Evolutionary conservation across 2,888 invertebrate genomes (phyloP).

Genomic region (Lasioglossum lativentre): DNA sequence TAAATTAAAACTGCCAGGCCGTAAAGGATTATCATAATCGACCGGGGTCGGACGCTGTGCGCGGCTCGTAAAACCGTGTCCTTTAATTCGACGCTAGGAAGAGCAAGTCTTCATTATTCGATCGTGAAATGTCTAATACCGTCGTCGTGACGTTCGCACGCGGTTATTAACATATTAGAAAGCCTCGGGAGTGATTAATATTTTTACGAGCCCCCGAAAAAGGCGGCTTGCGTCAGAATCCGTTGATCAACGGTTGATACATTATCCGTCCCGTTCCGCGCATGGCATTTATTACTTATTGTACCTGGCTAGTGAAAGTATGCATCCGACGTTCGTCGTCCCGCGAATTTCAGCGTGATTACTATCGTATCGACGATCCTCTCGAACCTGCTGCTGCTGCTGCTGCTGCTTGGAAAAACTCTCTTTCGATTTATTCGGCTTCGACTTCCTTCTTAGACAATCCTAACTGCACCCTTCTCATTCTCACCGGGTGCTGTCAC

Average conservation of each 20-base stretch:
- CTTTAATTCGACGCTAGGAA: constrained; percentile 38
- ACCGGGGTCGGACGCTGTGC: neutral
- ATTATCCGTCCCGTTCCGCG: constrained; percentile 59
- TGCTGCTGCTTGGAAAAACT: constrained; percentile 4
- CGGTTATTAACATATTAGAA: constrained; percentile 63
- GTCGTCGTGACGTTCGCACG: constrained; percentile 54
- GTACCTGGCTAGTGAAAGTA: constrained; percentile 51
- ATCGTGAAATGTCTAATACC: constrained; percentile 56
- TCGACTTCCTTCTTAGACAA: neutral
- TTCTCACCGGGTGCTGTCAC: neutral
- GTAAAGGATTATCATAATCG: constrained; percentile 30
- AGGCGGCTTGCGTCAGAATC: constrained; percentile 52
- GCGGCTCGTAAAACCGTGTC: constrained; percentile 32
- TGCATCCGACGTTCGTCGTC: constrained; percentile 15
- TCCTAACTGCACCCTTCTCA: neutral
- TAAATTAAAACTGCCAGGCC: constrained; percentile 29
- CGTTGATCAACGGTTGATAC: constrained; percentile 58
- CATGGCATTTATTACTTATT: constrained; percentile 64
- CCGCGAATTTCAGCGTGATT: constrained; percentile 52
- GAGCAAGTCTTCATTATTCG: constrained; percentile 52
- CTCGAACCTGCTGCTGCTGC: neutral
- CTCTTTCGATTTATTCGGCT: neutral
- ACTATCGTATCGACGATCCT: constrained; percentile 25
- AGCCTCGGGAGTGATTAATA: constrained; percentile 48
- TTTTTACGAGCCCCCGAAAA: constrained; percentile 50